These are phyloP conservation scores for Leucophenga varia DNA, from an alignment of 1,140 invertebrate genomes.

Conservation along the genomic window DNA sequence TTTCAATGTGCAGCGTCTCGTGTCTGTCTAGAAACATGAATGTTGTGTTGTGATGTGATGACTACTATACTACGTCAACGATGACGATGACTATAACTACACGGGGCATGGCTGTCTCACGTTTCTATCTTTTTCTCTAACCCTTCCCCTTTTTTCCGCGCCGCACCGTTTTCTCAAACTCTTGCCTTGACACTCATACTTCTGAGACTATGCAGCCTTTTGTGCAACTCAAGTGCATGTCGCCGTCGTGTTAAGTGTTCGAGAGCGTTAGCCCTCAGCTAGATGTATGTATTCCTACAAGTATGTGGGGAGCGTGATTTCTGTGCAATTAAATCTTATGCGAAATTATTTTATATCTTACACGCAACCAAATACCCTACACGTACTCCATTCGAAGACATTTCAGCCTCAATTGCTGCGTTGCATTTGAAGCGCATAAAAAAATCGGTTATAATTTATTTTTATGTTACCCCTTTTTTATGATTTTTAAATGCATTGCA, in stretches of 20 bases:
- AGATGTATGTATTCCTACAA: constrained; percentile 2
- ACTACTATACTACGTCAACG: too few species aligned
- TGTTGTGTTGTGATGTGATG: too few species aligned
- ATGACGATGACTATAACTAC: too few species aligned
- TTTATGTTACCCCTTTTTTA: not conserved
- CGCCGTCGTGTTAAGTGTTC: constrained; percentile 54
- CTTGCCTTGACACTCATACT: not conserved
- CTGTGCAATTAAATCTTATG: constrained; percentile 54
- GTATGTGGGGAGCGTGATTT: constrained; percentile 33
- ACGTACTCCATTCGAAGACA: too few species aligned
- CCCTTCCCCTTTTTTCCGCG: constrained; percentile 2
- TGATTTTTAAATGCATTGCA: not conserved
- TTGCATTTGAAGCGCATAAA: not conserved
- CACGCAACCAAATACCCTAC: too few species aligned
- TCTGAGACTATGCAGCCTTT: constrained; percentile 19
- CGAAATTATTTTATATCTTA: not conserved
- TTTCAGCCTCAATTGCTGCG: not conserved
- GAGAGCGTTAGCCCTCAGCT: constrained; percentile 25
- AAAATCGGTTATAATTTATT: not conserved
- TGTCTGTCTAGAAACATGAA: constrained; percentile 49
- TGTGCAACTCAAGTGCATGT: constrained; percentile 55
- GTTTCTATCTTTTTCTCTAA: too few species aligned
- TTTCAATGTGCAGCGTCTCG: constrained; percentile 35
- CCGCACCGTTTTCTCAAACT: not conserved
- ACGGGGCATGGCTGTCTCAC: too few species aligned